A percentile compares a stretch with the other conserved stretches of the same genome.
Conservation (phyloP, 1,140 invertebrate species). For the Cherax destructor region DNA sequence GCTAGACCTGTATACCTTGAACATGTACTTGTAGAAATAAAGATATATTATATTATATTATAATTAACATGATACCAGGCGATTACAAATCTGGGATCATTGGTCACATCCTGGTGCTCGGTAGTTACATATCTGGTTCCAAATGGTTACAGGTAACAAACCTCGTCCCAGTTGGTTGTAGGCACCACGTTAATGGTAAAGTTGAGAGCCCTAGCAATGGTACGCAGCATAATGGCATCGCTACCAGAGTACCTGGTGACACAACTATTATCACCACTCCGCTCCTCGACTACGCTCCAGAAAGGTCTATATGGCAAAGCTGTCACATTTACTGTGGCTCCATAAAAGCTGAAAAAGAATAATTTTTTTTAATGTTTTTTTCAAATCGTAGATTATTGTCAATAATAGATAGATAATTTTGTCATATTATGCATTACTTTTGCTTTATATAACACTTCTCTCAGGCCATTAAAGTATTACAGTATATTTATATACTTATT, state of each 20-base stretch:
- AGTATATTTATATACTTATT: not conserved
- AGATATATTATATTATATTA: no score
- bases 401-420: not conserved
- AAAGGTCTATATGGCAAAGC: constrained; percentile 18
- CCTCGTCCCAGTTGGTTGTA: constrained; percentile 25
- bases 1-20: no score
- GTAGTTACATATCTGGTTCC: no score
- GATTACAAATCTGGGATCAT: no score
- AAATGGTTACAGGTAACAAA: not conserved
- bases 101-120: no score
- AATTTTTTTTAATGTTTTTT: not conserved
- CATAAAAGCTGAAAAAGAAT: constrained; percentile 3
- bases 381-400: not conserved
- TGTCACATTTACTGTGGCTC: constrained; percentile 22
- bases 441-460: not conserved
- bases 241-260: constrained; percentile 18
- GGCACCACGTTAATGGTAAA: constrained; percentile 26
- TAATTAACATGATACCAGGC: no score
- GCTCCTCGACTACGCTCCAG: not conserved
- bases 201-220: constrained; percentile 22
- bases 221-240: not conserved
- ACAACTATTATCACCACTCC: not conserved
- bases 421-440: not conserved
- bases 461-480: no score
- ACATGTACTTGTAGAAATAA: no score